Base-by-base conservation (phyloP, 1,140 invertebrate species). In the Euschistus heros region DNA sequence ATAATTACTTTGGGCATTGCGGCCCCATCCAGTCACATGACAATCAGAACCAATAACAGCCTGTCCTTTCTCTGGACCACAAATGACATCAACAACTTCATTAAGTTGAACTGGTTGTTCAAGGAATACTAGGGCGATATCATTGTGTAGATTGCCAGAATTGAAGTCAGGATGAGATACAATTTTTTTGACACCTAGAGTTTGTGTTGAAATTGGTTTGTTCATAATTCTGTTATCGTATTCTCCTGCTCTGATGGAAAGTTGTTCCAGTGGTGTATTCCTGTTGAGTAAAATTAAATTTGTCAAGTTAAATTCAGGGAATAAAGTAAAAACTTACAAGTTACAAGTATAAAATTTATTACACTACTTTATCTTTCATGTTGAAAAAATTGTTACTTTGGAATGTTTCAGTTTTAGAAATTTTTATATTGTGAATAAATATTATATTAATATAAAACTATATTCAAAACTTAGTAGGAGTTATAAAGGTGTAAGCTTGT, bases 1-100 rank as follows among this genome's bases (percentile, higher is more conserved):
- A n/a, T 13, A n/a, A 50, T 42, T 66, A 71, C 69, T 75, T 72
- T 71, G 81, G 77, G 64, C 83, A 83, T 46, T 77, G 75, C 66
- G 84, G 78, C 85, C 85, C 85, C 85, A 87, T 7, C 85, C 85
- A 2, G 79, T 80, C 22, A 81, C 84, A 64, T 79, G 73, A 70
- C 85, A 87, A 0, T 71, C 65, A 17, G 67, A 62, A 17, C 71
- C 65, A 55, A 71, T 62, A 13, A 70, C 24, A 15, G 54, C 26
- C 17, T 72, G 30, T 10, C 67, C 60, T 18, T 71, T 63, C 4
- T 69, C 68, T 0, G 81, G 79, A 42, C 82, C 68, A 70, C 82
- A 84, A 30, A 82, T 73, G 10, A 76, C 70, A 57, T 78, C 76
- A 33, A 84, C 75, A 67, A 82, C 73, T 8, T 74, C 70, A 6